These are phyloP conservation scores for Uropetala carovei DNA, from an alignment of 2,888 invertebrate genomes.

Conservation along the genomic window DNA sequence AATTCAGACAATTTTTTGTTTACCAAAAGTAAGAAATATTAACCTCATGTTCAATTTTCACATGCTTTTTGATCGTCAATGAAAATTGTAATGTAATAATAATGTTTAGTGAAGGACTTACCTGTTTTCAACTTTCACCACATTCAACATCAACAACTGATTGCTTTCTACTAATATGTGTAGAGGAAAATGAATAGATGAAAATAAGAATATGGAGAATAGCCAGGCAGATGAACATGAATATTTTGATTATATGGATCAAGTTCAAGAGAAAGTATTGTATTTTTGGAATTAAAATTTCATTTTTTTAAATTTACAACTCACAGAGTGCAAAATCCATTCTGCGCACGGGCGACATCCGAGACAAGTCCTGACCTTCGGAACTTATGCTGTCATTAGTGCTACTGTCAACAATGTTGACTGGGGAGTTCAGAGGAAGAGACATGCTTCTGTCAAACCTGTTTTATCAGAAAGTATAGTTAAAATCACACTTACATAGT, in stretches of 20 bases:
- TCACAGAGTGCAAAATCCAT: slow-evolving; percentile 93
- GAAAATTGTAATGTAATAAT: slow-evolving; percentile 39
- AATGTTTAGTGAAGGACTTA: slow-evolving; percentile 67
- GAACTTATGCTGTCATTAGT: slow-evolving; percentile 75
- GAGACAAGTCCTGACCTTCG: slow-evolving; percentile 75
- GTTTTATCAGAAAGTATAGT: slow-evolving; percentile 70
- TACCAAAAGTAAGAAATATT: slow-evolving; percentile 14
- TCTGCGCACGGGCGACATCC: slow-evolving; percentile 81
- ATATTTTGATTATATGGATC: slow-evolving; percentile 20
- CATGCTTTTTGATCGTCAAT: slow-evolving; percentile 45
- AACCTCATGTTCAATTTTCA: slow-evolving; percentile 16
- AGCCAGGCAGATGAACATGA: slow-evolving; percentile 59
- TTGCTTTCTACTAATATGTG: slow-evolving; percentile 55
- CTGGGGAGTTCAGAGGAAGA: slow-evolving; percentile 78
- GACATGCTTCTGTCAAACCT: slow-evolving; percentile 86
- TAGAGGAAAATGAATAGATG: slow-evolving; percentile 45
- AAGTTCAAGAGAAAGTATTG: slow-evolving; percentile 29
- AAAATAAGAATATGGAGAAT: slow-evolving; percentile 57
- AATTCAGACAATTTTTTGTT: slow-evolving; percentile 34
- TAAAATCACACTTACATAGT: too few species aligned
- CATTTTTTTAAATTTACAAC: slow-evolving; percentile 73
- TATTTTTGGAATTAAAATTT: slow-evolving; percentile 16
- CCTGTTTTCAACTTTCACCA: slow-evolving; percentile 70
- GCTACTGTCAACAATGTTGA: slow-evolving; percentile 75
- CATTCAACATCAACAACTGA: slow-evolving; percentile 65